A percentile compares a stretch with the other conserved stretches of the same genome.
Evolutionary conservation across 2,888 invertebrate genomes (phyloP).

Genomic region (Epistrophe eligans): DNA sequence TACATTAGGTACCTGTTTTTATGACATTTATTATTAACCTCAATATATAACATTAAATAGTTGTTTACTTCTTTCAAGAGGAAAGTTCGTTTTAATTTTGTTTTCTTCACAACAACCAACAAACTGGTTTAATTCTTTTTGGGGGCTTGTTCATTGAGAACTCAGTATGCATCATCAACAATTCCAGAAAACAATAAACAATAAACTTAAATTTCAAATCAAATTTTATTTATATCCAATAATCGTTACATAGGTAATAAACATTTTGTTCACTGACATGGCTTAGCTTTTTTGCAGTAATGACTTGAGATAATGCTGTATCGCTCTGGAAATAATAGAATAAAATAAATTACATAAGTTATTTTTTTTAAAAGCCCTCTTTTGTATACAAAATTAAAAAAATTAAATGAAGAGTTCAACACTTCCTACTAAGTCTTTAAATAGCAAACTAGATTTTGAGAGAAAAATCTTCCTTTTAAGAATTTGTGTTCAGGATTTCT

Average conservation of each 20-base stretch:
- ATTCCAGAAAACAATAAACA: not conserved
- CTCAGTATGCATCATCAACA: not conserved
- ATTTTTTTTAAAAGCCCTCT: not conserved
- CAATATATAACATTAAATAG: not conserved
- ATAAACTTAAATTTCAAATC: not conserved
- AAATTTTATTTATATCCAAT: not conserved
- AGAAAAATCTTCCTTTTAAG: no score
- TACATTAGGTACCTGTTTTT: no score
- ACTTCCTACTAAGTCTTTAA: no score
- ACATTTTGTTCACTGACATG: not conserved
- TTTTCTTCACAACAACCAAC: not conserved
- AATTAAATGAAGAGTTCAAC: no score
- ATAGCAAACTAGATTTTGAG: no score
- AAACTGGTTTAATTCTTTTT: not conserved
- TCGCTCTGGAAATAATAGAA: constrained; percentile 1
- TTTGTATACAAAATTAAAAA: no score
- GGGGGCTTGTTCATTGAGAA: constrained; percentile 2
- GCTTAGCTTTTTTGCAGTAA: constrained; percentile 7
- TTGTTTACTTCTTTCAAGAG: not conserved
- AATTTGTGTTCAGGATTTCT: no score
- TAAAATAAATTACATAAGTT: not conserved
- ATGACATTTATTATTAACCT: no score
- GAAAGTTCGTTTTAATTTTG: not conserved
- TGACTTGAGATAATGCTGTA: constrained; percentile 17
- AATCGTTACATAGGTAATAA: not conserved